Base-by-base conservation (phyloP, 2,797 vertebrate species). In the Cyprinella venusta region DNA sequence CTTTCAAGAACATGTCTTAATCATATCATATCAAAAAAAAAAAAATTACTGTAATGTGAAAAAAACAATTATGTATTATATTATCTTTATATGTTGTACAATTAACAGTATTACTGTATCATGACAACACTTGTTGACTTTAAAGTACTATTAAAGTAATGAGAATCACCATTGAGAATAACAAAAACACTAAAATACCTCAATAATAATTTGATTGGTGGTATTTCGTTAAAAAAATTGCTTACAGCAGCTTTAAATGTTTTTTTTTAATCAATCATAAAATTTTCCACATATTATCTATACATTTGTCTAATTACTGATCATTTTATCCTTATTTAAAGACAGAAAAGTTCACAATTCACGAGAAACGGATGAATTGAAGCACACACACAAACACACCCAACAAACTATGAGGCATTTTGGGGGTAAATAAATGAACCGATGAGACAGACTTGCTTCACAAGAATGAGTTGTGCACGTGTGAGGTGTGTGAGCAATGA, bases 401-500 rank as follows among this genome's bases (percentile, higher is more conserved):
- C 67, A 33, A 68, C 65, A 69, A 24, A 61, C 65, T 36, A 70
- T 21, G 54, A 45, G 36, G 67, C 64, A 19, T 6, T 48, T 38
- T 18, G 6, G 40, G 40, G 42, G 13, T 63, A 42, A 64, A 36
- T 3, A 70, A 69, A 69, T 61, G 52, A 56, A 74, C 69, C 3
- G 21, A 81, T 72, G 68, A 61, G 38, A 63, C 24, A 38, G 40
- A 59, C 13, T 81, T 81, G 80, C 59, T 36, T 26, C 12, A 67
- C 16, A 61, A 9, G 40, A 16, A 79, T 67, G 63, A 75, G 21
- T 16, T 42, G 70, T 80, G 78, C 36, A 54, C 4, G n/a, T 56
- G 78, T 33, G 50, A 61, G 45, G 33, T 56, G 72, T 76, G 63
- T 63, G 81, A 83, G 74, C 63, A 77, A 69, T 70, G 81, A 83